phyloP scores from a whole-genome alignment of 2,888 invertebrate species.

The Epiblema foenella region DNA sequence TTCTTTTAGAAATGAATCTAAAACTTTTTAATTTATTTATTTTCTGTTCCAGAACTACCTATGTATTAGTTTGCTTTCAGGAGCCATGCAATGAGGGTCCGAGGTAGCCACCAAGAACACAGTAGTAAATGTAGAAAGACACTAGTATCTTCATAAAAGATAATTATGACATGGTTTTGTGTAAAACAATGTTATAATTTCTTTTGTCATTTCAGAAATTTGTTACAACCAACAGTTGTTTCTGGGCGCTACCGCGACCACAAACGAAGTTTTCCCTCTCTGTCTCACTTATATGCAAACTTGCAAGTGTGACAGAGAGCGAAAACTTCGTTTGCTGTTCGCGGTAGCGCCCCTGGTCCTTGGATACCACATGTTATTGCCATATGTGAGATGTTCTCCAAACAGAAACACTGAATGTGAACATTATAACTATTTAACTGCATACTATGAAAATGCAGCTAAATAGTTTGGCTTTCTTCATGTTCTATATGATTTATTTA shows the following conservation, averaged over 20 bases:
- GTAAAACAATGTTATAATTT: not conserved
- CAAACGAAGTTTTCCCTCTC: no score
- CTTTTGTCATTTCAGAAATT: not conserved
- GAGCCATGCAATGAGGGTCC: conserved; percentile 55
- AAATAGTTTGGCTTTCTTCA: not conserved
- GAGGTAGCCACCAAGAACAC: conserved; percentile 55
- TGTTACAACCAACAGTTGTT: not conserved
- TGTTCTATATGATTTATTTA: no score
- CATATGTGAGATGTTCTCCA: not conserved
- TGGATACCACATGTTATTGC: not conserved
- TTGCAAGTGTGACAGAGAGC: no score
- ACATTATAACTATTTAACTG: not conserved
- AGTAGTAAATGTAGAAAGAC: conserved; percentile 27
- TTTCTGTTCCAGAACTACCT: conserved; percentile 51
- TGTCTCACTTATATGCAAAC: no score
- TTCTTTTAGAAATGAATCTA: not conserved
- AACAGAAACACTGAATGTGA: not conserved
- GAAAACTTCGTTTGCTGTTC: no score
- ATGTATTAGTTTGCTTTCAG: conserved; percentile 63
- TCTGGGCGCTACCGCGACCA: no score
- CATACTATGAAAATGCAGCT: not conserved
- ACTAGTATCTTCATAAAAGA: not conserved
- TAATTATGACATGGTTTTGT: not conserved
- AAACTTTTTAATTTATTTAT: conserved; percentile 48
- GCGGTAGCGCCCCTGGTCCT: no score